Base-by-base conservation (phyloP, 2,888 invertebrate genomes). In the Disparrhopalites patrizii region DNA sequence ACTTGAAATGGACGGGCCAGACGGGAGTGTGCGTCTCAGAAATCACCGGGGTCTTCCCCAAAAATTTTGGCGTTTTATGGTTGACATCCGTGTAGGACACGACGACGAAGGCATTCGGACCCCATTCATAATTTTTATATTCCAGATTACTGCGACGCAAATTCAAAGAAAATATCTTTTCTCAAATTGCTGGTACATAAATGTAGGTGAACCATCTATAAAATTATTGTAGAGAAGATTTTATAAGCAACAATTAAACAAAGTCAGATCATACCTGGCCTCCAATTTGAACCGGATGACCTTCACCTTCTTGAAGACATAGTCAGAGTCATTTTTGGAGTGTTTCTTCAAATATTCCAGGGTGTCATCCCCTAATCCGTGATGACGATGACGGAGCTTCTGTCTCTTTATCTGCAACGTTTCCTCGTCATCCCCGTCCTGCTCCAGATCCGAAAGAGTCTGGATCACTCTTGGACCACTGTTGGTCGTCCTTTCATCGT, bases 31-130 rank as follows among this genome's bases (percentile, higher is more conserved):
- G 20, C 13, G n/a, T 55, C 13, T 55, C 36, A 13, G 36, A 4
- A 18, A 55, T 15, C 7, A 55, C 55, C 13, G 55, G 28, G 23
- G 55, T 33, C 36, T 55, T 2, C 3, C 55, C 30, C 55, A 55
- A 33, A 13, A 31, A 5, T 2, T 18, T 33, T 33, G 25, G 4
- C 3, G n/a, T 23, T 13, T 55, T 55, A 31, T 33, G 2, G 2
- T 25, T 15, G 30, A 15, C 27, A 20, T 55, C 55, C 3, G 55
- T 28, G 18, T 33, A 33, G 2, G 55, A 55, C 10, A 55, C 10
- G 31, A 55, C 28, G 3, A 55, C 55, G 23, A 33, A 55, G 13
- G 55, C 33, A 33, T 55, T n/a, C n/a, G n/a, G n/a, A n/a, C n/a
- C n/a, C n/a, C n/a, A n/a, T n/a, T n/a, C n/a, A n/a, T n/a, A n/a